Percentiles rank a stretch among this genome's conserved stretches.
Conservation (phyloP, 2,797 vertebrate species). For the Rhinella marina region DNA sequence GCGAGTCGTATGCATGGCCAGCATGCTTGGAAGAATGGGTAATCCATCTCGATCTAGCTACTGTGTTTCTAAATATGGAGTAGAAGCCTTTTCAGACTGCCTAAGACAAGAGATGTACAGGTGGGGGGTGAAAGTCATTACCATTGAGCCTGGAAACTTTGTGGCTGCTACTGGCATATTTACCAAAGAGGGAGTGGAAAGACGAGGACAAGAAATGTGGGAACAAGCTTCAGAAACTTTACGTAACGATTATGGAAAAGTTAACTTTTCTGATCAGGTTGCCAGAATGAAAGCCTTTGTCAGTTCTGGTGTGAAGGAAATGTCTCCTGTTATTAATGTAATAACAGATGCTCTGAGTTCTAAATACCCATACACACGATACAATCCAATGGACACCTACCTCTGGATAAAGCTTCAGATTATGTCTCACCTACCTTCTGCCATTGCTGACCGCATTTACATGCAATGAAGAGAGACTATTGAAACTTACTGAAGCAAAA, state of each 20-base stretch:
- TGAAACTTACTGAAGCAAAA: neutral
- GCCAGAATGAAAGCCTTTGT: slow-evolving; percentile 80
- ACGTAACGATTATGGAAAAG: slow-evolving; percentile 80
- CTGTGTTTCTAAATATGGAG: slow-evolving; percentile 84
- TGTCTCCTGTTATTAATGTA: slow-evolving; percentile 75
- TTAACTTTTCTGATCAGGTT: slow-evolving; percentile 76
- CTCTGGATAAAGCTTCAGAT: slow-evolving; percentile 85
- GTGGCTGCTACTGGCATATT: slow-evolving; percentile 82
- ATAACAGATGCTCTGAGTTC: slow-evolving; percentile 80
- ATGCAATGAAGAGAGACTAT: slow-evolving; percentile 60
- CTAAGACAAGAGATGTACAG: slow-evolving; percentile 87
- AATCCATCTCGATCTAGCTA: slow-evolving; percentile 80
- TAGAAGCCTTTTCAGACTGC: slow-evolving; percentile 88
- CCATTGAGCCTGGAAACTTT: slow-evolving; percentile 85
- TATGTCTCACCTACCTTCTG: slow-evolving; percentile 82
- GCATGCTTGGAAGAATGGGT: slow-evolving; percentile 83
- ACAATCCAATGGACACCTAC: slow-evolving; percentile 81
- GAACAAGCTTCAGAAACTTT: slow-evolving; percentile 70
- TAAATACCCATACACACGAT: slow-evolving; percentile 77
- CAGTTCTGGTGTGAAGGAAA: slow-evolving; percentile 76
- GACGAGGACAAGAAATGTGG: slow-evolving; percentile 81
- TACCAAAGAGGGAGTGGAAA: slow-evolving; percentile 72
- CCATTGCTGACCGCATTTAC: slow-evolving; percentile 82
- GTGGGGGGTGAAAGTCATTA: slow-evolving; percentile 85
- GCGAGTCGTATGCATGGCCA: slow-evolving; percentile 85